A percentile compares a stretch with the other conserved stretches of the same genome.
These are phyloP conservation scores for Rhagonycha lutea DNA, from an alignment of 2,888 invertebrate species.

Conservation along the genomic window DNA sequence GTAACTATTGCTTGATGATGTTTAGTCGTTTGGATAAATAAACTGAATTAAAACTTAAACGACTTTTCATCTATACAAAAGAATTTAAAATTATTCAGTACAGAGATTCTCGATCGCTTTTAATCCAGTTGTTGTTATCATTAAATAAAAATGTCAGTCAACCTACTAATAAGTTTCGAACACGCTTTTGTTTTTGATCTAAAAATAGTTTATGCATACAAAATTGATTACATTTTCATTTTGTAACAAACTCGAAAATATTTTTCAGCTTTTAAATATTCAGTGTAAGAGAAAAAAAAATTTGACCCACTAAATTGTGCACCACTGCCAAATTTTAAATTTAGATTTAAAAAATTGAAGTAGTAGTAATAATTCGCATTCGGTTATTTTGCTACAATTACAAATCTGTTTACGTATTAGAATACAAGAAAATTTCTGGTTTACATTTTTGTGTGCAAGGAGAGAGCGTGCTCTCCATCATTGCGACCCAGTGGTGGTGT, in stretches of 20 bases:
- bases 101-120: neutral
- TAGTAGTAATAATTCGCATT: neutral
- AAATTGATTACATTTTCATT: neutral
- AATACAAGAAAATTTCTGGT: neutral
- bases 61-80: neutral
- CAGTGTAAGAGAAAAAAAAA: neutral
- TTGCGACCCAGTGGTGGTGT: neutral
- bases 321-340: neutral
- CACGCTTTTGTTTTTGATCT: neutral
- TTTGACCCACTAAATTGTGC: neutral
- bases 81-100: neutral
- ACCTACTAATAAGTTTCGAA: conserved; percentile 1
- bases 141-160: neutral
- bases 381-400: neutral
- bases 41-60: neutral
- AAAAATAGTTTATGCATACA: neutral
- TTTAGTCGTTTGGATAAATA: neutral
- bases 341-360: neutral
- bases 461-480: neutral
- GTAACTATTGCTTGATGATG: neutral
- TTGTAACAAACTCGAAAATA: neutral
- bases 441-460: neutral
- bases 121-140: neutral
- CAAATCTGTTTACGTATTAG: neutral
- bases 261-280: neutral